Conservation (phyloP, 2,888 invertebrate genomes). For the Protodeltote pygarga region DNA sequence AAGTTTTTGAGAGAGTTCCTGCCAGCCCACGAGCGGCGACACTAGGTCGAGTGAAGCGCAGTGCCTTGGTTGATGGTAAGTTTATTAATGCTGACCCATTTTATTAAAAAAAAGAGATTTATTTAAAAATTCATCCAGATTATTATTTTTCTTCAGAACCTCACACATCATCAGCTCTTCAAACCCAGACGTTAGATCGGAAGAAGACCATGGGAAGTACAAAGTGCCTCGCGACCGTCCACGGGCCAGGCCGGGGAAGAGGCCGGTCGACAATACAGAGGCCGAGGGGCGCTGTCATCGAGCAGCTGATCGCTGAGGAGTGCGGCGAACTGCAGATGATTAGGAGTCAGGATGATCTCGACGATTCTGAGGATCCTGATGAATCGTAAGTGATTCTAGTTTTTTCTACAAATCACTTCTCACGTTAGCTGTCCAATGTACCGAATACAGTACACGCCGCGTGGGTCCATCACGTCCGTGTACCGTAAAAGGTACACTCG, state of each 20-base stretch:
- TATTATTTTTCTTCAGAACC: slow-evolving; percentile 65
- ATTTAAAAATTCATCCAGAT: neutral
- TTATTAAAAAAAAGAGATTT: too few relatives aligned
- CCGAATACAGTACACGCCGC: too few relatives aligned
- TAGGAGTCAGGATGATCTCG: slow-evolving; percentile 85
- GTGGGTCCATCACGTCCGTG: too few relatives aligned
- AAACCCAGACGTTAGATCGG: slow-evolving; percentile 80
- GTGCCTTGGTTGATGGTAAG: slow-evolving; percentile 74
- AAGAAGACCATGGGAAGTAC: slow-evolving; percentile 65
- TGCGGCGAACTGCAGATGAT: slow-evolving; percentile 77
- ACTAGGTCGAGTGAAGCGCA: slow-evolving; percentile 76
- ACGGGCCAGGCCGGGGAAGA: slow-evolving; percentile 69
- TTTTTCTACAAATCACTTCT: too few relatives aligned
- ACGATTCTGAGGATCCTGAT: slow-evolving; percentile 88
- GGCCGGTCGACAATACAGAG: slow-evolving; percentile 69
- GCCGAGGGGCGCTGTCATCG: slow-evolving; percentile 76
- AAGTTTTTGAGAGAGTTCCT: slow-evolving; percentile 87
- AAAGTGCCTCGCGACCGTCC: slow-evolving; percentile 80
- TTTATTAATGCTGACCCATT: too few relatives aligned
- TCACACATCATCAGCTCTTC: slow-evolving; percentile 81
- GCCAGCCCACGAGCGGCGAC: slow-evolving; percentile 83
- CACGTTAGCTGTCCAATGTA: too few relatives aligned
- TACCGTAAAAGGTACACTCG: neutral
- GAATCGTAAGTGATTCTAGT: slow-evolving; percentile 69
- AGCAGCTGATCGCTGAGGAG: slow-evolving; percentile 80